Evolutionary conservation across 2,888 invertebrate genomes (phyloP), one percentile per base, ranked within the genome.

Genomic region (Rotaria socialis): DNA sequence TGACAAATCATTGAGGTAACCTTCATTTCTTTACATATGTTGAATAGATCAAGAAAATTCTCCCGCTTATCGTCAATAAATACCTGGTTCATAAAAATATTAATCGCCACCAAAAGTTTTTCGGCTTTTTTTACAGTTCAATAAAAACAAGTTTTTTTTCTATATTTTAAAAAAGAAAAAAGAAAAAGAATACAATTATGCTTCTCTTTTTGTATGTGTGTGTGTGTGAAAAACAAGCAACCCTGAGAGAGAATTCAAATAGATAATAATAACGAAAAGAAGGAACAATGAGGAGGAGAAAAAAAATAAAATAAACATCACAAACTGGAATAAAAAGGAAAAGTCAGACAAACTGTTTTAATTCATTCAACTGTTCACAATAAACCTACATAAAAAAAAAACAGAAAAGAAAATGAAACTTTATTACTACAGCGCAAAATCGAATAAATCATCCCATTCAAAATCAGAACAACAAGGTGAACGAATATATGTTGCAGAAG

Each of bases 371-470:
- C 58, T 67, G 67, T 67, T 67, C 67, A 67, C 8, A 11, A 67
- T 67, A 67, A 35, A 67, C 10, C 67, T 67, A 67, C 67, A 67
- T 67, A 35, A 35, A 67, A 35, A 27, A n/a, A 60, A n/a, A 60
- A n/a, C 4, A 58, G 35, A 35, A 35, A 35, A 35, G 35, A 35
- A 35, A 35, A 35, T 35, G 35, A 35, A 6, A n/a, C 24, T 7
- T 14, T 8, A n/a, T 67, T 67, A 35, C 67, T 67, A 67, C 27
- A 67, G 14, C 27, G 67, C 75, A 47, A 75, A 75, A 6, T 75
- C 75, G 24, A 75, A 75, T 43, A 75, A 75, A 75, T 75, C 1
- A 75, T 75, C 75, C 75, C 75, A 75, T 75, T 75, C 75, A 22
- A 75, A 75, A 75, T 75, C 75, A 24, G 41, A 6, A 75, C 75